Base-by-base conservation (phyloP, 1,140 invertebrate species). In the Nephotettix cincticeps region DNA sequence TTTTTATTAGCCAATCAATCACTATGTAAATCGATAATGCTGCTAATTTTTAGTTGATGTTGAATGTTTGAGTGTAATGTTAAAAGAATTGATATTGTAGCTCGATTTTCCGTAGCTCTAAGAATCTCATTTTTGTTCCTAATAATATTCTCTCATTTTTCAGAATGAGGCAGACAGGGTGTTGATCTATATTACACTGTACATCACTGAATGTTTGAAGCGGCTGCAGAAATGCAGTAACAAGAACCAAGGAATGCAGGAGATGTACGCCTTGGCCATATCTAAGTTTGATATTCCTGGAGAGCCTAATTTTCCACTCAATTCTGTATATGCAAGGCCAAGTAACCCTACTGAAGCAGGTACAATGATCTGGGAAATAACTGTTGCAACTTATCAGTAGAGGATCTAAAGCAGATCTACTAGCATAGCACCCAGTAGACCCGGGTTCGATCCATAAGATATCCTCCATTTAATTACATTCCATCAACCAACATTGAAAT, bases 141-240 rank as follows among this genome's bases (percentile, higher is more conserved):
- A n/a, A n/a, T 43, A n/a, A 11, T 43, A 43, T n/a, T 11, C 40
- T 11, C n/a, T 11, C n/a, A 43, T 11, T 54, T 54, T 54, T 54
- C 25, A 61, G 92, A 96, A 91, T 78, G 95, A 98, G 82, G 90
- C 95, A 23, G 97, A 99, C 80, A 87, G 97, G 78, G 93, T 98
- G 29, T 83, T 99, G 2, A 99, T 99, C 73, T 99, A 99, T 79
- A 89, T 99, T 30, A 99, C 96, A 0, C 82, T 99, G n/a, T 99
- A 99, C 80, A 96, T 99, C 74, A 98, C 94, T 0, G 98, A 99
- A 83, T 99, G 98, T 79, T 83, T 99, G 43, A 99, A 99, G 78
- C 92, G 92, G 77, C 81, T 99, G 14, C 94, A 97, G 79, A 95
- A 94, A 79, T 98, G 95, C 80, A 87, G 89, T 0, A 94, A 88